Conservation (phyloP, 2,888 invertebrate genomes). For the Lissocephala sabroskyi region DNA sequence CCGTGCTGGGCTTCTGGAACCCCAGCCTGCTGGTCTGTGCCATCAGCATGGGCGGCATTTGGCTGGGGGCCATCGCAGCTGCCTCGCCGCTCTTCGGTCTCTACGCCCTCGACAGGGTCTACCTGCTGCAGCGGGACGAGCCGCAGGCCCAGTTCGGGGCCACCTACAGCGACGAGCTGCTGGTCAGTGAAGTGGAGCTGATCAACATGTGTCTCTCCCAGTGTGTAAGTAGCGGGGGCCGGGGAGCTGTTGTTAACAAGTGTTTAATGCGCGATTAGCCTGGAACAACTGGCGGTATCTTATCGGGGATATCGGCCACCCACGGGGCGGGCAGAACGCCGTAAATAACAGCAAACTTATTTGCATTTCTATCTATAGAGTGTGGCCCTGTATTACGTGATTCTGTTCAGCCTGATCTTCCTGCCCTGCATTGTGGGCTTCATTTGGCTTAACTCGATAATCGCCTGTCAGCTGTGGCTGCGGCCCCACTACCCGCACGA, state of each 20-base stretch:
- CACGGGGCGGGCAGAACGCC: too few relatives aligned
- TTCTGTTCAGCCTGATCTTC: slow-evolving; percentile 72
- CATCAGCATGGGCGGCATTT: slow-evolving; percentile 65
- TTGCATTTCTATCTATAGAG: slow-evolving; percentile 36
- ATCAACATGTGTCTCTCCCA: slow-evolving; percentile 61
- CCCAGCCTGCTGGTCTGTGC: slow-evolving; percentile 69
- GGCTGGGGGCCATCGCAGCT: slow-evolving; percentile 71
- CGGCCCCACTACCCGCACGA: slow-evolving; percentile 65
- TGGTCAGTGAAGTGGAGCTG: slow-evolving; percentile 32
- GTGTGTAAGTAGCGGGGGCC: slow-evolving; percentile 44
- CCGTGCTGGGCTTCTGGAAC: slow-evolving; percentile 72
- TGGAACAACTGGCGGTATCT: too few relatives aligned
- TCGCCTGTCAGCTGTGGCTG: slow-evolving; percentile 74
- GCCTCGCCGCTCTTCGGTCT: slow-evolving; percentile 72
- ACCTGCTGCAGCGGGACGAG: slow-evolving; percentile 19
- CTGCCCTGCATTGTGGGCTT: slow-evolving; percentile 73
- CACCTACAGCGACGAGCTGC: slow-evolving; percentile 12
- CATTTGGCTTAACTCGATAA: slow-evolving; percentile 74
- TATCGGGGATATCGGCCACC: too few relatives aligned
- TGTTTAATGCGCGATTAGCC: slow-evolving; percentile 5
- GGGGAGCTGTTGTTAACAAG: slow-evolving; percentile 13
- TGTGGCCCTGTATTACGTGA: slow-evolving; percentile 56
- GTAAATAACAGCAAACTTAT: too few relatives aligned
- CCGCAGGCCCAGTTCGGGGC: neutral
- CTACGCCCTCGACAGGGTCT: slow-evolving; percentile 61